Conservation (phyloP, 2,888 invertebrate species). For the Melinopterus prodromus region DNA sequence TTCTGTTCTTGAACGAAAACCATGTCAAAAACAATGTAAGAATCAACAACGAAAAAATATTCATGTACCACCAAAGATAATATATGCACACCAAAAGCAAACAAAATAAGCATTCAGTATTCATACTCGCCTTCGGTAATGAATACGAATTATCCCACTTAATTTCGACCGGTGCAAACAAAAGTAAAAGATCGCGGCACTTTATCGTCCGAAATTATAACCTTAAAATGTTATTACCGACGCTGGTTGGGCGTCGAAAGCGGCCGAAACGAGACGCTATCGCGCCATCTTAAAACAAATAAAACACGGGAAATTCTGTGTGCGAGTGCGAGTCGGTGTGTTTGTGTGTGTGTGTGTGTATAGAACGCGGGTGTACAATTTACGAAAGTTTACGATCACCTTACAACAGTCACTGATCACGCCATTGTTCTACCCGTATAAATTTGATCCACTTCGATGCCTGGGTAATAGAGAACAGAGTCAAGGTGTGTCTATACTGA, state of each 20-base stretch:
- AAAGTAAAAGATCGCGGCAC: constrained; percentile 25
- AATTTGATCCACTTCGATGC: constrained; percentile 11
- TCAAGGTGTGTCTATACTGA: not conserved
- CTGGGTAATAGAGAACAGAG: not conserved
- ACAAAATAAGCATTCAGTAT: not conserved
- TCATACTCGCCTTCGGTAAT: not conserved
- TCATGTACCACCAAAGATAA: not conserved
- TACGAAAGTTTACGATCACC: constrained; percentile 19
- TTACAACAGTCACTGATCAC: constrained; percentile 15
- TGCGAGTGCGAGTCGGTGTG: constrained; percentile 1
- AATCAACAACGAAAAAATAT: not conserved
- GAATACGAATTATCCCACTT: constrained; percentile 10
- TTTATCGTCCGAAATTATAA: constrained; percentile 25
- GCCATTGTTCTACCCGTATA: constrained; percentile 25
- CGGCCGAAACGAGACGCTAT: constrained; percentile 12
- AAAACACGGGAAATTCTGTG: constrained; percentile 5
- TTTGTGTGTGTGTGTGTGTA: not conserved
- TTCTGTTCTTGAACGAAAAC: too few relatives aligned
- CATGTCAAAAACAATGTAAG: too few relatives aligned
- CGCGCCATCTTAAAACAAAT: constrained; percentile 21
- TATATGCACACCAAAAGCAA: not conserved
- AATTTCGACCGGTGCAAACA: constrained; percentile 17
- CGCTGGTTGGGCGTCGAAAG: constrained; percentile 7
- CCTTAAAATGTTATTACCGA: constrained; percentile 18
- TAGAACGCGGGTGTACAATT: constrained; percentile 19